These are phyloP conservation scores for Craseonycteris thonglongyai DNA, from an alignment of 2,113 vertebrate species.

Conservation along the genomic window DNA sequence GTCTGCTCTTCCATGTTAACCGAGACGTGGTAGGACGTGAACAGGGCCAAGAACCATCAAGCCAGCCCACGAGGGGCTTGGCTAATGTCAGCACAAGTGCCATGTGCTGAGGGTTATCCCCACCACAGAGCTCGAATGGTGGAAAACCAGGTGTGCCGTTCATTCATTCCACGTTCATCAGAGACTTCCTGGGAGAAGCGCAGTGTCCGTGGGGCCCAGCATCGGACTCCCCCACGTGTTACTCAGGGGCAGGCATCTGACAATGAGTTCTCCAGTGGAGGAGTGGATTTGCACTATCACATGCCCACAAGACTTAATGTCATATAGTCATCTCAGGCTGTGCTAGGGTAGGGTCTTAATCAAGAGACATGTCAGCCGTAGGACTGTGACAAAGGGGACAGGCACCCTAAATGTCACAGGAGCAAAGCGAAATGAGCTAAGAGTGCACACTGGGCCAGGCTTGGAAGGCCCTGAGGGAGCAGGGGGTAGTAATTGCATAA, in stretches of 20 bases:
- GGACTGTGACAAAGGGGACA: not conserved
- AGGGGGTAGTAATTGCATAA: not conserved
- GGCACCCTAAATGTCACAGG: rapidly evolving
- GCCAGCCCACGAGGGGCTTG: too few species aligned
- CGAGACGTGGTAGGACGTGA: too few species aligned
- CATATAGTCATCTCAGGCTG: not conserved
- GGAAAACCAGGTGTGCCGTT: rapidly evolving
- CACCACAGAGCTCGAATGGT: rapidly evolving
- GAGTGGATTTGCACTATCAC: not conserved
- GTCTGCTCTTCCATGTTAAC: not conserved
- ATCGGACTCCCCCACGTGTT: not conserved
- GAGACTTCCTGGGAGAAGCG: not conserved
- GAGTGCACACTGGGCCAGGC: not conserved
- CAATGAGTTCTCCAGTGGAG: not conserved
- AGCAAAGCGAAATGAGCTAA: not conserved
- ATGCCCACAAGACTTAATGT: not conserved
- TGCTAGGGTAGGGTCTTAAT: not conserved
- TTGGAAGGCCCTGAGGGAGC: not conserved
- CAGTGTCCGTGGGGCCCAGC: not conserved
- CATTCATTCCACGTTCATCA: too few species aligned
- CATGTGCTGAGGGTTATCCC: too few species aligned
- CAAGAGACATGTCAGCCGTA: too few species aligned
- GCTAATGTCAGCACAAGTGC: rapidly evolving
- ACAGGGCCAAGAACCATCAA: not conserved
- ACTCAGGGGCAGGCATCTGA: not conserved